These are phyloP conservation scores for Cotesia typhae DNA, from an alignment of 1,140 invertebrate genomes.

Conservation along the genomic window DNA sequence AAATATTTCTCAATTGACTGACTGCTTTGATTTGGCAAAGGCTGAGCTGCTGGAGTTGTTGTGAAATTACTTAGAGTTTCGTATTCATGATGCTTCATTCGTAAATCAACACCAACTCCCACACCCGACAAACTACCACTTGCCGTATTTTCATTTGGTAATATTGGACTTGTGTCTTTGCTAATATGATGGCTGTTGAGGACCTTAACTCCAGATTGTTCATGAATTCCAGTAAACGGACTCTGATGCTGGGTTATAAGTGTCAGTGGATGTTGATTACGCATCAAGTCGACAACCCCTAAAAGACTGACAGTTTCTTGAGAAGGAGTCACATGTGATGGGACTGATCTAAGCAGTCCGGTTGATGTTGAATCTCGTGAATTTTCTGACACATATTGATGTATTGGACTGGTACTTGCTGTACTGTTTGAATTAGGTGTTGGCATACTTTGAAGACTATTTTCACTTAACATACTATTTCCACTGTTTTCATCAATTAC, in stretches of 20 bases:
- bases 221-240: slow-evolving; percentile 56
- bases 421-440: slow-evolving; percentile 46
- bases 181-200: slow-evolving; percentile 60
- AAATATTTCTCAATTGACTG: slow-evolving; percentile 71
- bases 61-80: slow-evolving; percentile 53
- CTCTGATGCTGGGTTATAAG: slow-evolving; percentile 50
- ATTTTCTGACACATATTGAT: slow-evolving; percentile 58
- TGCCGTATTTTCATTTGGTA: slow-evolving; percentile 53
- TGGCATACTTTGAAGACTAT: slow-evolving; percentile 59
- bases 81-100: slow-evolving; percentile 62
- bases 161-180: slow-evolving; percentile 63
- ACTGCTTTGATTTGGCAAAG: slow-evolving; percentile 67
- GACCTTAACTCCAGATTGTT: slow-evolving; percentile 57
- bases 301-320: slow-evolving; percentile 56
- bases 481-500: slow-evolving; percentile 76
- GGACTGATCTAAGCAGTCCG: slow-evolving; percentile 48
- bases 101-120: slow-evolving; percentile 61
- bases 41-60: slow-evolving; percentile 51
- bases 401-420: slow-evolving; percentile 50
- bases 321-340: slow-evolving; percentile 47
- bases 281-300: slow-evolving; percentile 60
- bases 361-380: slow-evolving; percentile 51
- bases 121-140: slow-evolving; percentile 51
- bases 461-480: slow-evolving; percentile 67
- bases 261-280: slow-evolving; percentile 54